Conservation (phyloP, 1,140 invertebrate genomes). For the Drosophila auraria region DNA sequence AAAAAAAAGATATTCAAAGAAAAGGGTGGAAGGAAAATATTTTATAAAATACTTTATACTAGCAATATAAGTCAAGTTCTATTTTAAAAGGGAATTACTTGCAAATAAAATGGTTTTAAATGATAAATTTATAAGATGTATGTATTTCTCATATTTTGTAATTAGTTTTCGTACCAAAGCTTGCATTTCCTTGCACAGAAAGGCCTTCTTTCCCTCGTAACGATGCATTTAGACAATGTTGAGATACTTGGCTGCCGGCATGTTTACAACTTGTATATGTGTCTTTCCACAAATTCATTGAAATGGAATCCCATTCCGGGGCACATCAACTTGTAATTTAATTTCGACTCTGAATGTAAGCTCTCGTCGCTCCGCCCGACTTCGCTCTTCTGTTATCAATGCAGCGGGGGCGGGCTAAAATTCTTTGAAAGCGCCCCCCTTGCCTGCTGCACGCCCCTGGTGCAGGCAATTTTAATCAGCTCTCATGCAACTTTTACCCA, state of each 20-base stretch:
- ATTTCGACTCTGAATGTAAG: constrained; percentile 42
- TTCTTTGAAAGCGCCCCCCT: constrained; percentile 4
- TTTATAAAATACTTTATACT: too few species aligned
- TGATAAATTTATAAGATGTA: too few species aligned
- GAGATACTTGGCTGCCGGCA: constrained; percentile 19
- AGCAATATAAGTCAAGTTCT: too few species aligned
- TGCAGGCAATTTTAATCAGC: constrained; percentile 59
- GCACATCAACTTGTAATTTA: constrained; percentile 48
- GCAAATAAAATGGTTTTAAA: too few species aligned
- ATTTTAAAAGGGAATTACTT: too few species aligned
- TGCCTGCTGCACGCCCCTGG: background rate
- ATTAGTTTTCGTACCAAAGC: too few species aligned
- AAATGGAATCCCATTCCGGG: constrained; percentile 45
- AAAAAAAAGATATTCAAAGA: too few species aligned
- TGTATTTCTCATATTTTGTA: too few species aligned
- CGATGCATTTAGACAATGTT: constrained; percentile 29
- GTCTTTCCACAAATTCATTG: constrained; percentile 29
- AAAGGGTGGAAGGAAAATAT: too few species aligned
- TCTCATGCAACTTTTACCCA: constrained; percentile 44
- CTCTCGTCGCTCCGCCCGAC: constrained; percentile 26
- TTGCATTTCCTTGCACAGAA: too few species aligned
- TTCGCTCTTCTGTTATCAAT: constrained; percentile 32
- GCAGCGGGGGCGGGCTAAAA: constrained; percentile 2
- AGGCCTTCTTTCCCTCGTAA: background rate
- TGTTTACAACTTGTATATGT: constrained; percentile 20